Evolutionary conservation across 2,113 vertebrate genomes (phyloP).

Genomic region (Ictalurus furcatus): DNA sequence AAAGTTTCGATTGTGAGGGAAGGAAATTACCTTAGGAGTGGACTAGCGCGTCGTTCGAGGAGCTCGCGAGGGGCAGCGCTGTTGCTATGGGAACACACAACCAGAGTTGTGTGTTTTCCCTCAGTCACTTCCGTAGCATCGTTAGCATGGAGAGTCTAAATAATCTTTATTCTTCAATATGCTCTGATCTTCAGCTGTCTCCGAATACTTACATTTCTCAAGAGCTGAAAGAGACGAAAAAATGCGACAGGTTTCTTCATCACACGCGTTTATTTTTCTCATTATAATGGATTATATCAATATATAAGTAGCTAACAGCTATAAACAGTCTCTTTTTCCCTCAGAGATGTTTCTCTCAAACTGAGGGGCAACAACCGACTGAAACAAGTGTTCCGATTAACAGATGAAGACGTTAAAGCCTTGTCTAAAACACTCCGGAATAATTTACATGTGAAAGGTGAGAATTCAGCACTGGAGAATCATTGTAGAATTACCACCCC

Average conservation of each 20-base stretch:
- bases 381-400: constrained; percentile 66
- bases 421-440: constrained; percentile 67
- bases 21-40: not conserved
- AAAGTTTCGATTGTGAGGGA: not conserved
- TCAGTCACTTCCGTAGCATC: no score
- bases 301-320: not conserved
- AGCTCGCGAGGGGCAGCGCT: not conserved
- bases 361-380: constrained; percentile 74
- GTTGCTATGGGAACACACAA: constrained; percentile 28
- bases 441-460: constrained; percentile 73
- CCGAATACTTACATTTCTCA: constrained; percentile 69
- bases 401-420: constrained; percentile 69
- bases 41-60: not conserved
- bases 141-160: constrained; percentile 47
- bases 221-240: constrained; percentile 59
- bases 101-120: not conserved
- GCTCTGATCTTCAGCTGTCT: constrained; percentile 59
- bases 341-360: constrained; percentile 59
- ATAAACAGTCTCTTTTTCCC: not conserved
- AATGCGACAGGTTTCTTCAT: constrained; percentile 52
- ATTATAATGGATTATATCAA: not conserved
- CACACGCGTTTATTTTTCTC: not conserved
- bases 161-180: constrained; percentile 66
- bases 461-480: not conserved
- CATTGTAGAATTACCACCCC: not conserved